Evolutionary conservation across 1,140 invertebrate genomes (phyloP).

Genomic region (Cylas formicarius): DNA sequence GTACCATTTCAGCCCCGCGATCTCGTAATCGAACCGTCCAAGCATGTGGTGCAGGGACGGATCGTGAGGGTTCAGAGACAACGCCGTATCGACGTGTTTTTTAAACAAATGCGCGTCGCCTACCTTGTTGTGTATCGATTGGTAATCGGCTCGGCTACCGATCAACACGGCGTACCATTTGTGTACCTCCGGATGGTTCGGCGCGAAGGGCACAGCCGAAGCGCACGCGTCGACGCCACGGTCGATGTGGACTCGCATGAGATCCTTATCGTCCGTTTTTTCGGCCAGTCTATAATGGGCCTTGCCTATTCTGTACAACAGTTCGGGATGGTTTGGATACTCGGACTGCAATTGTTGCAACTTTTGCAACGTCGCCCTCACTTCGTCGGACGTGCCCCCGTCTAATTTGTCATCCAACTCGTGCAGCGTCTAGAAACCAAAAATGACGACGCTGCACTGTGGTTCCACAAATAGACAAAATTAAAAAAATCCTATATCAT

Average conservation of each 20-base stretch:
- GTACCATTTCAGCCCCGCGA: conserved; percentile 61
- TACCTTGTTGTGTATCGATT: conserved; percentile 61
- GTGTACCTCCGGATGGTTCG: conserved; percentile 55
- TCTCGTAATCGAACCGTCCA: conserved; percentile 60
- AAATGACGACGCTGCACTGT: not conserved
- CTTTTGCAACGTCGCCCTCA: conserved; percentile 35
- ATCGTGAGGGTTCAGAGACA: conserved; percentile 60
- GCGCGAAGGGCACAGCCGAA: conserved; percentile 49
- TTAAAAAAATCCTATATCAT: too few species aligned
- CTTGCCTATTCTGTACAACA: conserved; percentile 52
- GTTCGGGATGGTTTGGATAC: conserved; percentile 45
- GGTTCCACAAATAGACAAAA: not conserved
- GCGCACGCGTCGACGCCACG: conserved; percentile 56
- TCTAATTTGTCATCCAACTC: conserved; percentile 37
- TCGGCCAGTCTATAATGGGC: conserved; percentile 51
- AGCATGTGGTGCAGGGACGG: conserved; percentile 60
- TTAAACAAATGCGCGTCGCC: conserved; percentile 61
- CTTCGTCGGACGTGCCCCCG: conserved; percentile 21
- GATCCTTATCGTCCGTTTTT: conserved; percentile 43
- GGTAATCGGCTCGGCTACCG: conserved; percentile 43
- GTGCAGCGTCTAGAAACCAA: conserved; percentile 23
- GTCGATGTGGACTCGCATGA: too few species aligned
- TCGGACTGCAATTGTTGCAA: conserved; percentile 39
- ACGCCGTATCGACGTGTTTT: conserved; percentile 63
- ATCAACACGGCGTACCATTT: conserved; percentile 75